These are phyloP conservation scores for Hymenochirus boettgeri DNA, from an alignment of 2,113 vertebrate genomes.

Conservation along the genomic window DNA sequence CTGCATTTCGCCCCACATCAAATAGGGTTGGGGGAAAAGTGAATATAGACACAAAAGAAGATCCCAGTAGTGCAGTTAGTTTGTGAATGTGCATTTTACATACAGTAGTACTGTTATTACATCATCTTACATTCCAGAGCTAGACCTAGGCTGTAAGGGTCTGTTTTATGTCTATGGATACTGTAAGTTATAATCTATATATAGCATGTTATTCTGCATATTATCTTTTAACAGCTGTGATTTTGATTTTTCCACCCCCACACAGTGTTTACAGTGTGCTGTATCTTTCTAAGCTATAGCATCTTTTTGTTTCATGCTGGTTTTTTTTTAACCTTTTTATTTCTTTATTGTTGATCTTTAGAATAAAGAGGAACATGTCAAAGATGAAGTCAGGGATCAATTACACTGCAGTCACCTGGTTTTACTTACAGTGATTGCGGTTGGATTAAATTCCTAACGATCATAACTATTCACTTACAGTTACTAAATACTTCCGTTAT, in stretches of 20 bases:
- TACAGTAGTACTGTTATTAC: no score
- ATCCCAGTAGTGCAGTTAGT: no score
- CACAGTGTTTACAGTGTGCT: constrained; percentile 20
- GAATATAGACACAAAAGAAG: no score
- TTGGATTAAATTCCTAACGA: constrained; percentile 15
- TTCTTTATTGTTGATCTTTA: background rate
- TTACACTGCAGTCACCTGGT: constrained; percentile 11
- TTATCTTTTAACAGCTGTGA: constrained; percentile 55
- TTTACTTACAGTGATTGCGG: background rate
- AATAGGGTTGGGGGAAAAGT: no score
- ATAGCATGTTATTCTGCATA: constrained; percentile 46
- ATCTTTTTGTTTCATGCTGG: constrained; percentile 9
- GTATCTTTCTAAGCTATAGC: background rate
- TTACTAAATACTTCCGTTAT: constrained; percentile 26
- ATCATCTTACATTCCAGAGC: no score
- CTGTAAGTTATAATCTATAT: constrained; percentile 59
- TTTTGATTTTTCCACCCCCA: constrained; percentile 35
- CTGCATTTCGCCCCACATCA: no score
- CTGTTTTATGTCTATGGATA: no score
- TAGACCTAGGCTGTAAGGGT: no score
- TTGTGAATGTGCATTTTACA: no score
- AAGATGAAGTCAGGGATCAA: background rate
- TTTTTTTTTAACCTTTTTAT: constrained; percentile 39
- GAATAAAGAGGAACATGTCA: background rate
- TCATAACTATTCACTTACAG: constrained; percentile 25